Base-by-base conservation (phyloP, 1,140 invertebrate species). In the Formica exsecta region DNA sequence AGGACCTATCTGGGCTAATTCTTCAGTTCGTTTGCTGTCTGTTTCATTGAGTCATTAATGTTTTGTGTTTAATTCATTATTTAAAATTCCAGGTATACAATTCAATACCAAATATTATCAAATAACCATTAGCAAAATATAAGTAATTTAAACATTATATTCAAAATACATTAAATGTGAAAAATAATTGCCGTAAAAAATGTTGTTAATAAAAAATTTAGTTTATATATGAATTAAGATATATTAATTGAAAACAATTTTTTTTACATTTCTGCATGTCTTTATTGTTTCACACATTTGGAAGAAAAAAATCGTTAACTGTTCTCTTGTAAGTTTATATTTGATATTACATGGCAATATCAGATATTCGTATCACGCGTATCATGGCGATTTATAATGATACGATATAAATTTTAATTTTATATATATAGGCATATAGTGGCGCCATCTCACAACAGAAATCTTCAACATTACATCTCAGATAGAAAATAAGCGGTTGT, bases 381-480 rank as follows among this genome's bases (percentile, higher is more conserved):
- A 16, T 48, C 44, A 54, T 4, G 0, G 6, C 0, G 3, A 32
- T 51, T 16, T 32, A 8, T 48, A 77, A 62, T 62, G 1, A 22
- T 36, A 2, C 3, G 32, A 11, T 41, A 41, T 32, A 81, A 36
- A 70, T 48, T 29, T 22, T 11, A 66, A 70, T 71, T 71, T 3
- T 13, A 48, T 48, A 48, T 62, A 74, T 65, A 65, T 25, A n/a
- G 68, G 4, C 19, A 70, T 81, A 65, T 54, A 36, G 87, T 91
- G 87, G 87, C 89, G 89, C 90, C 90, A 91, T 65, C 90, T 91
- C 32, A 62, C 85, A 65, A 86, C 61, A 61, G 79, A 75, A 85
- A 66, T 71, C 68, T 44, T 59, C 85, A 91, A 51, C 85, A 64
- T n/a, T 32, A 29, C 16, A 7, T 22, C 5, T 25, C 0, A 2